Evolutionary conservation across 2,888 invertebrate genomes (phyloP), one percentile per base, ranked within the genome.

Genomic region (Leptopilina myrica): DNA sequence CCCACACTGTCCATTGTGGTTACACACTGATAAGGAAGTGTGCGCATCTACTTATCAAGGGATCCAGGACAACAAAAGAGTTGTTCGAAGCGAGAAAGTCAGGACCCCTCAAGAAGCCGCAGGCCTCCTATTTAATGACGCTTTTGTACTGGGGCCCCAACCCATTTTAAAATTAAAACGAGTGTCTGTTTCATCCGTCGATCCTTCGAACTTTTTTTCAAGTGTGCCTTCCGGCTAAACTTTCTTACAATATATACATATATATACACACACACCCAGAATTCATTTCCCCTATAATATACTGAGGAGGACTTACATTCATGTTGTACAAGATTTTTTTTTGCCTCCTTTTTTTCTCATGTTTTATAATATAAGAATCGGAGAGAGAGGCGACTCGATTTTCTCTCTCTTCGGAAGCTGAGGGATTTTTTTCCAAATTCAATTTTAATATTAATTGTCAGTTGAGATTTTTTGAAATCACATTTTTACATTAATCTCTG

Each of bases 131-230:
- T 80, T 84, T 84, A 84, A 84, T 84, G 81, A 82, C 78, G 81
- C 82, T 84, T 84, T 82, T 84, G 82, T 73, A 26, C 26, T 7
- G 80, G 80, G 84, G 80, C 84, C 82, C 80, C 33, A 80, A 53
- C 76, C 82, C 84, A 82, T 82, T 84, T 84, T 81, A 82, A 84
- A 84, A 82, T 84, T 84, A 82, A 84, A 84, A 82, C 84, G 82
- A 82, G 82, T 82, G 84, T 81, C 84, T 82, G 84, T 81, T 82
- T 82, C 81, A 82, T 82, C 82, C 82, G 81, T 81, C 84, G 84
- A 83, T 73, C 82, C 83, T 83, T 80, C 84, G 82, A 84, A 82
- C 83, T 82, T 83, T 43, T 33, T 43, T 81, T 82, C 83, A 82
- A 77, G 78, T 81, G 69, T 78, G 84, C 84, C 84, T 84, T 83